Evolutionary conservation across 35 echinoderm and acorn worm genomes (phyloP).

Genomic region (Nesometra sesokonis): DNA sequence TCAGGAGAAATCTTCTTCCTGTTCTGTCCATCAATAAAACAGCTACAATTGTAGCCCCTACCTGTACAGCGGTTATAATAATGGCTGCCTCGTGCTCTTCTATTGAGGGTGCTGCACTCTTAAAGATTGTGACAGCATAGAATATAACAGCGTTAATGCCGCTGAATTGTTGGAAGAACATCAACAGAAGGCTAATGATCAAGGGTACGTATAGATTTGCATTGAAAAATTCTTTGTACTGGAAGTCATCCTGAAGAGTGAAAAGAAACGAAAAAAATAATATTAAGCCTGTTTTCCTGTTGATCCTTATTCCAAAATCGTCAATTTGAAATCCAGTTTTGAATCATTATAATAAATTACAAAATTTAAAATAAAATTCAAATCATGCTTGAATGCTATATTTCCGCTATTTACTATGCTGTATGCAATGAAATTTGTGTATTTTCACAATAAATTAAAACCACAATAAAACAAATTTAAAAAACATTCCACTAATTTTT

Average conservation of each 20-base stretch:
- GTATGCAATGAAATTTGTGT: too few species aligned
- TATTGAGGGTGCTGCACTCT: constrained; percentile 25
- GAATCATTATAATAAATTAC: too few species aligned
- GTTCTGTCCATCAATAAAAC: constrained; percentile 69
- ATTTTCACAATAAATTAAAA: too few species aligned
- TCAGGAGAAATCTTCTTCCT: constrained; percentile 56
- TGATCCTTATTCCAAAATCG: too few species aligned
- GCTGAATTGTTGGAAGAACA: constrained; percentile 97
- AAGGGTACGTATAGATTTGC: constrained; percentile 54
- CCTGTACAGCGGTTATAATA: constrained; percentile 67
- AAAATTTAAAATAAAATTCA: too few species aligned
- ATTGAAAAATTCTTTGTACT: constrained; percentile 41
- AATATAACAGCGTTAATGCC: constrained; percentile 98
- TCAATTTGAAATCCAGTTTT: too few species aligned
- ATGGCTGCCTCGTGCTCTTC: constrained; percentile 51
- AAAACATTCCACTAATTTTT: too few species aligned
- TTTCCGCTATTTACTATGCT: too few species aligned
- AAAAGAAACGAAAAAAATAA: not conserved
- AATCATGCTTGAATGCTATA: too few species aligned
- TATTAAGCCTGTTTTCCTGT: not conserved
- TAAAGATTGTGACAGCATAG: constrained; percentile 72
- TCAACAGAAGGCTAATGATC: constrained; percentile 46
- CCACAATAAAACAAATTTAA: too few species aligned
- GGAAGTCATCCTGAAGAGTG: constrained; percentile 65
- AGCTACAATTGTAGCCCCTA: constrained; percentile 45